Evolutionary conservation across 2,888 invertebrate genomes (phyloP).

Genomic region (Drosophila cognata): DNA sequence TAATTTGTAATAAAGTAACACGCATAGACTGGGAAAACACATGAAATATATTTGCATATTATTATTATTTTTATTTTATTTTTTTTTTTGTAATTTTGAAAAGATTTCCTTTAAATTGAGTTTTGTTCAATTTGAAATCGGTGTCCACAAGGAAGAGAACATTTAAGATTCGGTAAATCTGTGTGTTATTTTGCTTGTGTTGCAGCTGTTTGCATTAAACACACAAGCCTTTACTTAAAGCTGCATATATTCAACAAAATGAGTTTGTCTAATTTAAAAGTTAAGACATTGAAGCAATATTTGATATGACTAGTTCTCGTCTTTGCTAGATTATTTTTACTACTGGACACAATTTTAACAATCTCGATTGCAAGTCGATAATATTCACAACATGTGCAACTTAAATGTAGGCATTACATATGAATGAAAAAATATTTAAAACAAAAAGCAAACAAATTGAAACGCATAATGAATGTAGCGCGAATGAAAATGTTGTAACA

Average conservation of each 20-base stretch:
- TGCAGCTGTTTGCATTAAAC: background rate
- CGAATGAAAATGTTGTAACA: constrained; percentile 31
- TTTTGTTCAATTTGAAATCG: background rate
- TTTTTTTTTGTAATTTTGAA: background rate
- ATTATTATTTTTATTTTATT: background rate
- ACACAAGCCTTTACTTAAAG: background rate
- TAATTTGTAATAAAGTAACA: background rate
- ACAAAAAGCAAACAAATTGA: background rate
- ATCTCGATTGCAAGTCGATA: background rate
- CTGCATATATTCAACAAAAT: background rate
- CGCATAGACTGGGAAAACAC: background rate
- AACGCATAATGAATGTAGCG: constrained; percentile 1
- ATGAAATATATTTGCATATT: background rate
- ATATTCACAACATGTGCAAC: background rate
- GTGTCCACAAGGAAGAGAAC: background rate
- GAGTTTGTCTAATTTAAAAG: background rate
- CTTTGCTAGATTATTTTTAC: background rate
- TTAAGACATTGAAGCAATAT: background rate
- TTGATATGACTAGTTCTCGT: background rate
- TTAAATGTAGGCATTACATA: background rate
- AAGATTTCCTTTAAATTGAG: background rate
- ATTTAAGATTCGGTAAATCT: background rate
- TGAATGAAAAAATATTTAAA: background rate
- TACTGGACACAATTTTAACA: background rate
- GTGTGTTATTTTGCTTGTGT: background rate